Conservation (phyloP, 2,113 vertebrate genomes). For the Archocentrus centrarchus region DNA sequence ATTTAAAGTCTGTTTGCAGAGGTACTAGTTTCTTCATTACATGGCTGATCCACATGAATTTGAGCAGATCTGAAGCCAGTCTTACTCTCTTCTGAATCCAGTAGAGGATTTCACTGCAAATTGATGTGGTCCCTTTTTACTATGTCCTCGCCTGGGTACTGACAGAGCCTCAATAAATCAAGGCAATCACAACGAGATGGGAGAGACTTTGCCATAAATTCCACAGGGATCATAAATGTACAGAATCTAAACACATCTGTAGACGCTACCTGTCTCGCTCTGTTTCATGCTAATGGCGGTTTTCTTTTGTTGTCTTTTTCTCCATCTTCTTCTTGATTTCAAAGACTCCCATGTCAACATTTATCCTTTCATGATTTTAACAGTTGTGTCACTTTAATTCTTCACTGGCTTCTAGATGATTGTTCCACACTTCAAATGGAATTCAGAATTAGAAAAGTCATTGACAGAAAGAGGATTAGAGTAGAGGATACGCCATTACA, state of each 20-base stretch:
- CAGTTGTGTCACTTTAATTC: slow-evolving; percentile 4
- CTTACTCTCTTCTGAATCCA: slow-evolving; percentile 51
- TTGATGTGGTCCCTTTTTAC: slow-evolving; percentile 71
- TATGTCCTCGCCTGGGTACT: slow-evolving; percentile 60
- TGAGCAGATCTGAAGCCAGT: slow-evolving; percentile 47
- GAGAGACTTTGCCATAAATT: slow-evolving; percentile 66
- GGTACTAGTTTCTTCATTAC: slow-evolving; percentile 43
- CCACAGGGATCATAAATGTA: slow-evolving; percentile 63
- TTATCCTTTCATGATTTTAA: not conserved
- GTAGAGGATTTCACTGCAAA: slow-evolving; percentile 72
- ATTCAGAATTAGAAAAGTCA: slow-evolving; percentile 17
- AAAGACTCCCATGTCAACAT: slow-evolving; percentile 16
- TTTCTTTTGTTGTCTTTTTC: not conserved
- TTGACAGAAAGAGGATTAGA: slow-evolving; percentile 16
- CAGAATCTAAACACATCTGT: slow-evolving; percentile 57
- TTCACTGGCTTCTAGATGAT: not conserved
- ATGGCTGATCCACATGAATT: slow-evolving; percentile 54
- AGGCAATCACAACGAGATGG: slow-evolving; percentile 67
- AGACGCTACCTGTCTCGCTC: slow-evolving; percentile 26
- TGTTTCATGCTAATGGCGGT: not conserved
- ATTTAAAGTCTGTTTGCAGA: slow-evolving; percentile 44
- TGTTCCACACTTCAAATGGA: slow-evolving; percentile 14
- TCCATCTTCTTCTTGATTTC: not conserved
- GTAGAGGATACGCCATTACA: not conserved
- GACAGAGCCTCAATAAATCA: slow-evolving; percentile 74